Percentiles rank a stretch among this genome's conserved stretches.
Conservation (phyloP, 2,888 invertebrate species). For the Ennomos fuscantarius region DNA sequence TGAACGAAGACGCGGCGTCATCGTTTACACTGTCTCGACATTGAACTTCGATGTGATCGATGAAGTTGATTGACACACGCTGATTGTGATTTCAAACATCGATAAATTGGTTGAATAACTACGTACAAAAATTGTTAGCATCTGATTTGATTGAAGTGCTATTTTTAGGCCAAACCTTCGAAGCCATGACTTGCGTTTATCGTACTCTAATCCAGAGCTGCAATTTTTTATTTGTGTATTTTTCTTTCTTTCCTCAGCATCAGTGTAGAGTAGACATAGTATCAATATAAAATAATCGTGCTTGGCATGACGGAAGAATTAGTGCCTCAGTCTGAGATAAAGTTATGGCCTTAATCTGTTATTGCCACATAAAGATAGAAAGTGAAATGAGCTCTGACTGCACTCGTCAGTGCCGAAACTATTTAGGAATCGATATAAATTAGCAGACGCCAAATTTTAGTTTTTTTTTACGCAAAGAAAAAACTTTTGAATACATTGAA, state of each 20-base stretch:
- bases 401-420: not conserved
- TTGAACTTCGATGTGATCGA: conserved; percentile 60
- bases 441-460: not conserved
- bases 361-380: conserved; percentile 16
- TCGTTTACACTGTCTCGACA: conserved; percentile 59
- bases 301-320: conserved; percentile 4
- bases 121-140: conserved; percentile 4
- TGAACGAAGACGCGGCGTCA: conserved; percentile 55
- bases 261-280: too few species aligned
- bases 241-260: not conserved
- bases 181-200: conserved; percentile 4
- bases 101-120: conserved; percentile 15
- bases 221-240: not conserved
- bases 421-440: not conserved
- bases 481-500: conserved; percentile 20
- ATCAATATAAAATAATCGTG: conserved; percentile 5
- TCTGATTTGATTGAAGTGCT: conserved; percentile 3
- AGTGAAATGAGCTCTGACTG: not conserved
- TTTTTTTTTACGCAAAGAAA: conserved; percentile 3
- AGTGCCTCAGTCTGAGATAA: not conserved
- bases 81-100: conserved; percentile 26
- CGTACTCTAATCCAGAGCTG: conserved; percentile 5
- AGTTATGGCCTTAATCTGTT: not conserved
- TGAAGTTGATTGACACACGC: conserved; percentile 44
- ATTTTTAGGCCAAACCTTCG: conserved; percentile 5